These are phyloP conservation scores for Notarius lentiginosus DNA, from an alignment of 2,113 vertebrate genomes.

Conservation along the genomic window DNA sequence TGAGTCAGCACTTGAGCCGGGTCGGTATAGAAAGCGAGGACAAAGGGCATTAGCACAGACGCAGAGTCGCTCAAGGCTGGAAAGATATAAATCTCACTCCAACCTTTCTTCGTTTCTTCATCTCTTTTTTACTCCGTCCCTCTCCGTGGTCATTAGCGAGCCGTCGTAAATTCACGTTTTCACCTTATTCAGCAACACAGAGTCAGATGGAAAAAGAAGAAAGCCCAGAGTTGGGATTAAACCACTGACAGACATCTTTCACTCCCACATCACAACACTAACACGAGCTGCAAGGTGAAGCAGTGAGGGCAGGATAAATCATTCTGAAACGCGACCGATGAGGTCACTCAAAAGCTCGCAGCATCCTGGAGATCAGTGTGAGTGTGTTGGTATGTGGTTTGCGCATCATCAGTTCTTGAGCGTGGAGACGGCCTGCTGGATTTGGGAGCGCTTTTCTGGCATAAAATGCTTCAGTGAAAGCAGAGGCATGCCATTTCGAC, in stretches of 20 bases:
- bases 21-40: background rate
- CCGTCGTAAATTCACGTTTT: background rate
- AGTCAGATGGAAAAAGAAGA: background rate
- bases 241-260: background rate
- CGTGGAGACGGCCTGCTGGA: background rate
- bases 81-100: conserved; percentile 9
- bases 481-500: background rate
- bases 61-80: conserved; percentile 4
- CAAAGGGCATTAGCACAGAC: conserved; percentile 5
- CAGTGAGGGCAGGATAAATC: background rate
- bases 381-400: background rate
- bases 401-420: background rate
- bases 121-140: background rate
- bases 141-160: conserved; percentile 1
- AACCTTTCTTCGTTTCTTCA: background rate
- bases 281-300: conserved; percentile 10
- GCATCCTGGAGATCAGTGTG: background rate
- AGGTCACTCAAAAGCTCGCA: background rate
- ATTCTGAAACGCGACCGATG: background rate
- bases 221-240: background rate
- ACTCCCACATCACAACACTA: background rate
- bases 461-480: background rate
- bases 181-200: conserved; percentile 28
- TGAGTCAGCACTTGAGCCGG: conserved; percentile 32
- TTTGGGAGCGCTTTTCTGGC: background rate